Evolutionary conservation across 1,140 invertebrate genomes (phyloP), one percentile per base, ranked within the genome.

Genomic region (Samia ricini): DNA sequence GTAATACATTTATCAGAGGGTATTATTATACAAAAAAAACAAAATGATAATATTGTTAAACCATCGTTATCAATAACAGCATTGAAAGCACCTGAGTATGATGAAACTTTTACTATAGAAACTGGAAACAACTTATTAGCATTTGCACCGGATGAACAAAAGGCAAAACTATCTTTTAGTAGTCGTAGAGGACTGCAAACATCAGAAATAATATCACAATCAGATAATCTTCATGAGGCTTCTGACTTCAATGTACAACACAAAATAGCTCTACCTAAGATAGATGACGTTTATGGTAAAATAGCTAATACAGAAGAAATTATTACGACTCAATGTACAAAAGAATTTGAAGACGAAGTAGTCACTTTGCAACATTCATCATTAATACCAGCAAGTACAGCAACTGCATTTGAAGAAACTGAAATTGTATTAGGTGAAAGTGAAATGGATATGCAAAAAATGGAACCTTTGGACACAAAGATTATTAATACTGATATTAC

Each of bases 211-310:
- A 48, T 81, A 59, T 69, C 84, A 21, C 78, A 88, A 62, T 75
- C 79, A 2, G 79, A 88, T 68, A 85, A 77, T 68, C 22, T 83
- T n/a, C 63, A 79, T 54, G 67, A 55, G 26, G 62, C 65, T 2
- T 52, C 69, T 20, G 57, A 67, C 10, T 57, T 78, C 33, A 64
- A 74, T 61, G 54, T 74, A 1, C 51, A 66, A 18, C 66, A 71
- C 19, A 80, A 80, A 75, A 76, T 51, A 26, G 83, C 83, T 29
- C 12, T 50, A 36, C 19, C 63, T 18, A 86, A 78, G 70, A 70
- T 88, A 24, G 85, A 90, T 69, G 74, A 85, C 51, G 68, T 83
- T 26, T 85, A 85, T 71, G 77, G 77, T 15, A 90, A 90, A 76
- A 64, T 74, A 23, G 78, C 83, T 22, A 75, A 74, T n/a, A 70